Percentiles rank a stretch among this genome's conserved stretches.
These are phyloP conservation scores for Lasioglossum pauxillum DNA, from an alignment of 2,888 invertebrate species.

Conservation along the genomic window DNA sequence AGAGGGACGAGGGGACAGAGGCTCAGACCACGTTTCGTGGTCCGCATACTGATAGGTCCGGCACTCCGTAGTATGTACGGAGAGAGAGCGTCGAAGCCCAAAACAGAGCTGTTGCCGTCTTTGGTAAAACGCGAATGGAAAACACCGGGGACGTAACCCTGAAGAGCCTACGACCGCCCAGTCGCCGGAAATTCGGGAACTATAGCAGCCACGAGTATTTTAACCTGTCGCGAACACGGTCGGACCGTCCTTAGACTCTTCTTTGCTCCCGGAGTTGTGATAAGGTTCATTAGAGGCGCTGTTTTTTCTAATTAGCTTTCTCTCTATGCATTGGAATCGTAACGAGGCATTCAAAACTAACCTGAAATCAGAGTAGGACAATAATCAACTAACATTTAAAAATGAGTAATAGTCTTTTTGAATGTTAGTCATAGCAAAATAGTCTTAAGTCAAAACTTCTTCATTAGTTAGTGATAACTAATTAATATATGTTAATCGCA, in stretches of 20 bases:
- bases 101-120: slow-evolving; percentile 76
- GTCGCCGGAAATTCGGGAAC: slow-evolving; percentile 34
- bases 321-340: too few relatives aligned
- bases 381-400: too few relatives aligned
- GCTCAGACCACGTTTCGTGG: slow-evolving; percentile 79
- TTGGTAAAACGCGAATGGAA: slow-evolving; percentile 73
- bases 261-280: neutral
- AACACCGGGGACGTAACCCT: slow-evolving; percentile 64
- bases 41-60: slow-evolving; percentile 83
- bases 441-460: too few relatives aligned
- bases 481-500: too few relatives aligned
- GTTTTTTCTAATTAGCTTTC: too few relatives aligned
- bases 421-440: too few relatives aligned
- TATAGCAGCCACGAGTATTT: neutral
- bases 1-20: slow-evolving; percentile 58
- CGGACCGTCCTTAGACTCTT: neutral
- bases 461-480: too few relatives aligned
- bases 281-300: neutral
- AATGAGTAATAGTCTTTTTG: too few relatives aligned
- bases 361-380: neutral
- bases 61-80: slow-evolving; percentile 72
- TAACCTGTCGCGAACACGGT: neutral
- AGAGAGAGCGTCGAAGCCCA: slow-evolving; percentile 70
- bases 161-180: slow-evolving; percentile 6
- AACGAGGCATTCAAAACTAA: neutral